Base-by-base conservation (phyloP, 2,888 invertebrate species). In the Lycia hirtaria region DNA sequence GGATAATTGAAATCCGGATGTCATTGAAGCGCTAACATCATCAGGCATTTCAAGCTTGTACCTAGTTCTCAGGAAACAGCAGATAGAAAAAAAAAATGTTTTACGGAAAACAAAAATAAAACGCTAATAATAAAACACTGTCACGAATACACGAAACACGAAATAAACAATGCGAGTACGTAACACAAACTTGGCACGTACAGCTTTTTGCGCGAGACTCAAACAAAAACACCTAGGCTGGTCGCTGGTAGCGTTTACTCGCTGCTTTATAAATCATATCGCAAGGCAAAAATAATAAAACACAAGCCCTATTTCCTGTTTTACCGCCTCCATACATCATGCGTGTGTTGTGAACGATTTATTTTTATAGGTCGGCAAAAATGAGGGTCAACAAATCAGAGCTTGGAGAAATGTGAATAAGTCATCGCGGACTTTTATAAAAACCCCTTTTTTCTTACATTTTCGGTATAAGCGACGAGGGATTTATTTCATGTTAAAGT, bases 381-480 rank as follows among this genome's bases (percentile, higher is more conserved):
- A 63, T 61, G 64, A 62, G 63, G 63, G 61, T 65, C 63, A 67
- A 67, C 67, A 67, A 64, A 62, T 67, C 67, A 60, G 48, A 44
- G 37, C 55, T 48, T 40, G 37, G 60, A 62, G 60, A 54, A 53
- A 62, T 60, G 67, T 65, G 63, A 67, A 65, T 67, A 67, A 67
- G 62, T 63, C 67, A 62, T 63, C 43, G 47, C 37, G 35, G 38
- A 58, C 49, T 51, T 60, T 61, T 54, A 62, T 58, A 58, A 57
- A 61, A 63, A n/a, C n/a, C n/a, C 52, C 56, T 57, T 60, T 41
- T 55, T 41, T 48, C 38, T 44, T 38, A 37, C 50, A 32, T 3
- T 22, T 45, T 45, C 15, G 38, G 17, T 58, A 40, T 54, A 53
- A 56, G 50, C 44, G 51, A 32, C 37, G 40, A 41, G 10, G 51